Conservation (phyloP, 92 coral and sea anemone genomes). For the Blastomussa wellsi region DNA sequence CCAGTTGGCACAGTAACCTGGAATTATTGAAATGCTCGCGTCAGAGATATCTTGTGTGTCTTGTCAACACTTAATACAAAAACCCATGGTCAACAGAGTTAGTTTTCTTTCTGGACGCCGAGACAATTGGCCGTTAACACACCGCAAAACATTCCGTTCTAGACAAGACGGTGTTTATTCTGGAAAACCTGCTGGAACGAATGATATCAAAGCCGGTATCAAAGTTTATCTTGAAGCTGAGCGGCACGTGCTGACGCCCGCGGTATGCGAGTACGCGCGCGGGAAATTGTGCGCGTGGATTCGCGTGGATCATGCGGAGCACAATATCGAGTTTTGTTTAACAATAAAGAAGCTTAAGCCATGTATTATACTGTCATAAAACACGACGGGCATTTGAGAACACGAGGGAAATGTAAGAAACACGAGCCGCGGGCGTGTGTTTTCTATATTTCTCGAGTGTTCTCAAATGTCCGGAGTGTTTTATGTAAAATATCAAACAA, state of each 20-base stretch:
- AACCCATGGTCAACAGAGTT: background rate
- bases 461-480: no score
- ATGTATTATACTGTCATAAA: no score
- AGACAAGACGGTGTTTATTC: conserved; percentile 3
- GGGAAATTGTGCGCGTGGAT: background rate
- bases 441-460: no score
- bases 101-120: background rate
- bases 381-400: no score
- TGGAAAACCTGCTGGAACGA: background rate
- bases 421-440: no score
- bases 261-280: background rate
- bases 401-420: no score
- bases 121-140: no score
- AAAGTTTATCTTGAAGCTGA: background rate
- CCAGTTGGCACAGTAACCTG: background rate
- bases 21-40: conserved; percentile 16
- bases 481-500: no score
- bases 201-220: background rate
- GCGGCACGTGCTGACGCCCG: conserved; percentile 8
- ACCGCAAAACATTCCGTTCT: no score
- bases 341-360: no score
- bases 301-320: background rate
- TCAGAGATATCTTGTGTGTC: background rate
- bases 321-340: no score
- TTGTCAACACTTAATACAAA: conserved; percentile 37